These are phyloP conservation scores for Tortricodes alternella DNA, from an alignment of 2,888 invertebrate genomes.

Conservation along the genomic window DNA sequence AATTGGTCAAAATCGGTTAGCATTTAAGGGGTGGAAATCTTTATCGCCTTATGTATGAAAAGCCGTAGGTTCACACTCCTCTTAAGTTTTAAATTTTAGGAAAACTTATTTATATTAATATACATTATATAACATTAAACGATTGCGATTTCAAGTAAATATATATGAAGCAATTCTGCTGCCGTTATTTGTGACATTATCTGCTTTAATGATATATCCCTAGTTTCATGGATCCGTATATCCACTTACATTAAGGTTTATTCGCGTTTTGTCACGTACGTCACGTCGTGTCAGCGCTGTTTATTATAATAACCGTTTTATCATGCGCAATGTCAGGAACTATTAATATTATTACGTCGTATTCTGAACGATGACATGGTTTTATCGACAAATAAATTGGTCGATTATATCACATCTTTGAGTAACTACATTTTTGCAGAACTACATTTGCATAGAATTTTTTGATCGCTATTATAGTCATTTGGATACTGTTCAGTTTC, in stretches of 20 bases:
- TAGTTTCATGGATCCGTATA: background rate
- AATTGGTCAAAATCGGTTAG: too few relatives aligned
- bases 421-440: background rate
- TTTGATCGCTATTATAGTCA: too few relatives aligned
- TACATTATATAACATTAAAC: too few relatives aligned
- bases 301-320: constrained; percentile 7
- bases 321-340: background rate
- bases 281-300: constrained; percentile 6
- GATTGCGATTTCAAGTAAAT: too few relatives aligned
- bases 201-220: background rate
- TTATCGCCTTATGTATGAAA: too few relatives aligned
- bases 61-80: too few relatives aligned
- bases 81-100: too few relatives aligned
- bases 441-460: too few relatives aligned
- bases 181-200: background rate
- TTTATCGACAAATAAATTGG: background rate
- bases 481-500: too few relatives aligned
- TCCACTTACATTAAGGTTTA: background rate
- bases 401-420: background rate
- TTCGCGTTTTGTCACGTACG: constrained; percentile 6
- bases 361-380: background rate
- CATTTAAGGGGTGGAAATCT: too few relatives aligned
- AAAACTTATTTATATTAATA: too few relatives aligned
- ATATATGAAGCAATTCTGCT: too few relatives aligned
- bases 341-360: constrained; percentile 12